Evolutionary conservation across 2,797 vertebrate species (phyloP).

Genomic region (Okamejei kenojei): DNA sequence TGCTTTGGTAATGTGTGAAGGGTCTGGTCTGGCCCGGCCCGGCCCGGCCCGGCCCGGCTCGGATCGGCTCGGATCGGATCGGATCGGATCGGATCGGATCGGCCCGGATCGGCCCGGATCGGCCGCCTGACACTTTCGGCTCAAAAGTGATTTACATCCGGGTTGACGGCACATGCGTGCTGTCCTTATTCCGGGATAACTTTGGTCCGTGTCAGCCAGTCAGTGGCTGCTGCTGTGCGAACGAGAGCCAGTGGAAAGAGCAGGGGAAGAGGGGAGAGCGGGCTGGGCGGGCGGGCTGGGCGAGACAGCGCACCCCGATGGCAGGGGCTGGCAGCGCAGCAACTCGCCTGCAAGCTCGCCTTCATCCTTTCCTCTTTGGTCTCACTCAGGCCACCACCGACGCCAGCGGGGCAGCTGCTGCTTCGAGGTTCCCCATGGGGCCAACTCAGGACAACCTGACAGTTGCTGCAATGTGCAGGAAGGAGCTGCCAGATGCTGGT

Average conservation of each 20-base stretch:
- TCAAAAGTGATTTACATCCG: conserved; percentile 67
- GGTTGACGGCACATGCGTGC: conserved; percentile 82
- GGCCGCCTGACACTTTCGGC: not conserved
- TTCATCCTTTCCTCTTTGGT: too few species aligned
- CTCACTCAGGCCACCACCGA: too few species aligned
- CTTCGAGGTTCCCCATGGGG: too few species aligned
- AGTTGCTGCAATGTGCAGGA: too few species aligned
- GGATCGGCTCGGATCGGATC: not conserved
- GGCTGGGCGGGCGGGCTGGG: not conserved
- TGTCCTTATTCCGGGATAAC: conserved; percentile 82
- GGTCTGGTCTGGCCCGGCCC: not conserved
- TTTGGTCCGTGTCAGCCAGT: conserved; percentile 70
- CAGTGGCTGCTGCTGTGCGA: not conserved
- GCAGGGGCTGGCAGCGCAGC: not conserved
- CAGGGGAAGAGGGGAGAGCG: not conserved
- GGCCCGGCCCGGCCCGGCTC: not conserved
- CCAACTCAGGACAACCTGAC: too few species aligned
- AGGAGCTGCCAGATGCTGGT: too few species aligned
- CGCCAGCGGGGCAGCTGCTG: too few species aligned
- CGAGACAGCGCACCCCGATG: not conserved
- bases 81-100: too few species aligned
- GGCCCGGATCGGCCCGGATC: not conserved
- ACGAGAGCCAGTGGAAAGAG: not conserved
- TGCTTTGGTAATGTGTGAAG: not conserved
- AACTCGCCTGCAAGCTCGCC: not conserved